These are phyloP conservation scores for Apodemia mormo DNA, from an alignment of 2,888 invertebrate genomes.

Conservation along the genomic window DNA sequence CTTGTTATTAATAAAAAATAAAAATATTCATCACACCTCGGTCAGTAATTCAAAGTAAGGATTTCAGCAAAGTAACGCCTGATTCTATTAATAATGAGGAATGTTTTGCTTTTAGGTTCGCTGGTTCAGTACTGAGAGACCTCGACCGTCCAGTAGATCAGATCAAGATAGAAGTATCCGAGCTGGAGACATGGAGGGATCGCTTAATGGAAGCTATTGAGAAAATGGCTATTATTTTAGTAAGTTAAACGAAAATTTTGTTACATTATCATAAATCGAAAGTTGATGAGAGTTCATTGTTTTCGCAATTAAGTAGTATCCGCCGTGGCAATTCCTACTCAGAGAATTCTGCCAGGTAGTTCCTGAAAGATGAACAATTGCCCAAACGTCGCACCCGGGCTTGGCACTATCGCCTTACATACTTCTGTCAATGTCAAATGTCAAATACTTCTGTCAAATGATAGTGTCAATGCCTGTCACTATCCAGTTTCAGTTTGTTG, in stretches of 20 bases:
- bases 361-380: too few relatives aligned
- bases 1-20: background rate
- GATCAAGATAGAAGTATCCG: slow-evolving; percentile 82
- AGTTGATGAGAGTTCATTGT: too few relatives aligned
- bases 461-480: too few relatives aligned
- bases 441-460: too few relatives aligned
- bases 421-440: too few relatives aligned
- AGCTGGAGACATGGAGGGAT: slow-evolving; percentile 87
- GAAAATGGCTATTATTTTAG: slow-evolving; percentile 37
- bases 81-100: background rate
- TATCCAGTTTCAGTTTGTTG: too few relatives aligned
- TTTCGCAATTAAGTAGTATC: too few relatives aligned
- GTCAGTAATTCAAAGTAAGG: background rate
- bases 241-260: slow-evolving; percentile 23
- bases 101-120: slow-evolving; percentile 48
- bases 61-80: background rate
- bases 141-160: slow-evolving; percentile 84
- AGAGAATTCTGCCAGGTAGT: too few relatives aligned
- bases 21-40: background rate
- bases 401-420: too few relatives aligned
- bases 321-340: too few relatives aligned
- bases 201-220: slow-evolving; percentile 86
- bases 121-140: slow-evolving; percentile 76
- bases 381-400: too few relatives aligned
- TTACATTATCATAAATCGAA: background rate